Evolutionary conservation across 2,888 invertebrate genomes (phyloP).

Genomic region (Caenorhabditis zanzibari): DNA sequence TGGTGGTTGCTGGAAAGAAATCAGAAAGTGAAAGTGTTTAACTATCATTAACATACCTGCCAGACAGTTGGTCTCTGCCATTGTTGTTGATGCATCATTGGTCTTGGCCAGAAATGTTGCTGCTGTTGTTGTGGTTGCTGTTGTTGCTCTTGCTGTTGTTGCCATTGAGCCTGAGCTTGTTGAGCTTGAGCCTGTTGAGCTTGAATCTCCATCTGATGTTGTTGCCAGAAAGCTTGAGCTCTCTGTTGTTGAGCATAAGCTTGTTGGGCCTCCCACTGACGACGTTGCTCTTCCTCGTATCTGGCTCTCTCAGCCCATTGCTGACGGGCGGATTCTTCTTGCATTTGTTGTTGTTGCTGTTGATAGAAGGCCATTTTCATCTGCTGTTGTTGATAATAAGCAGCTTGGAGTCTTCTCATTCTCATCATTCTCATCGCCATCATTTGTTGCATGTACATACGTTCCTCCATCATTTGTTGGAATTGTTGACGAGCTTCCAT

Average conservation of each 20-base stretch:
- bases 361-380: slow-evolving; percentile 59
- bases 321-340: slow-evolving; percentile 61
- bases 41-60: slow-evolving; percentile 23
- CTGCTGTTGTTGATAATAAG: slow-evolving; percentile 55
- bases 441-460: slow-evolving; percentile 58
- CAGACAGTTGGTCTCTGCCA: slow-evolving; percentile 62
- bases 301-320: slow-evolving; percentile 59
- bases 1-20: slow-evolving; percentile 54
- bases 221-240: slow-evolving; percentile 60
- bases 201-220: slow-evolving; percentile 57
- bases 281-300: slow-evolving; percentile 61
- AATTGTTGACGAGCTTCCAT: slow-evolving; percentile 56
- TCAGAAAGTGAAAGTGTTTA: not conserved
- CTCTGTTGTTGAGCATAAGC: slow-evolving; percentile 52
- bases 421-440: slow-evolving; percentile 60
- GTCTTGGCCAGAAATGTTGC: slow-evolving; percentile 44
- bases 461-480: slow-evolving; percentile 54
- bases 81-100: slow-evolving; percentile 35
- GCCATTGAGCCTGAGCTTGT: slow-evolving; percentile 23
- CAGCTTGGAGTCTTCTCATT: slow-evolving; percentile 54
- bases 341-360: slow-evolving; percentile 58
- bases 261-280: slow-evolving; percentile 49
- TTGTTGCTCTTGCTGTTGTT: slow-evolving; percentile 59
- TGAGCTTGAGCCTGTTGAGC: slow-evolving; percentile 54
- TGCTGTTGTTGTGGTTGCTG: slow-evolving; percentile 47